Conservation (phyloP, 2,113 vertebrate genomes). For the Rallus limicola region DNA sequence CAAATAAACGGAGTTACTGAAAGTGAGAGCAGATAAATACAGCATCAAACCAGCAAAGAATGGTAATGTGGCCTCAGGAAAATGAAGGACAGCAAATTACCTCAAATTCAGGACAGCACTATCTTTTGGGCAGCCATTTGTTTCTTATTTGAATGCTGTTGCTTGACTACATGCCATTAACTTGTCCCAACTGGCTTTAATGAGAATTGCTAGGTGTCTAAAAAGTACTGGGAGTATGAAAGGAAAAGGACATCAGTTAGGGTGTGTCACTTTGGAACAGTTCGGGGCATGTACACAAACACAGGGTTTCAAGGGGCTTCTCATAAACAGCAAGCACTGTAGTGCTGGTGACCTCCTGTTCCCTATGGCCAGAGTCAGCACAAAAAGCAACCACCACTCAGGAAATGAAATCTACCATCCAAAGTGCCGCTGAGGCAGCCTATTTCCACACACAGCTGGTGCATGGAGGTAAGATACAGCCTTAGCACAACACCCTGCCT, state of each 20-base stretch:
- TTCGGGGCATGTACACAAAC: not conserved
- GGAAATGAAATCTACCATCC: not conserved
- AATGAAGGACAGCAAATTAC: not conserved
- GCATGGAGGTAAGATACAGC: not conserved
- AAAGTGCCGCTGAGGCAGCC: not conserved
- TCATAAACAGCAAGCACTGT: not conserved
- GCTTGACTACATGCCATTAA: not conserved
- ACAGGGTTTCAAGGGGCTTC: not conserved
- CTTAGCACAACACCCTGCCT: not conserved
- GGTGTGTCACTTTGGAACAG: not conserved
- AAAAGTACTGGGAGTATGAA: not conserved
- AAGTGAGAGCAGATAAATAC: not conserved
- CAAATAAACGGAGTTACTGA: not conserved
- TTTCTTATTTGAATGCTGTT: not conserved
- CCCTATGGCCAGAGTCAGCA: not conserved
- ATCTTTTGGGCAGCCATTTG: not conserved
- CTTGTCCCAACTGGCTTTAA: not conserved
- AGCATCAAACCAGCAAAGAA: not conserved
- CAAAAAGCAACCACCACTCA: not conserved
- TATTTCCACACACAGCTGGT: not conserved
- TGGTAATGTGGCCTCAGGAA: not conserved
- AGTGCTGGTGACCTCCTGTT: not conserved
- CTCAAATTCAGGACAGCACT: not conserved
- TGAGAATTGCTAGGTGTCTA: not conserved
- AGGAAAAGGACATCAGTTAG: not conserved